phyloP scores from a whole-genome alignment of 2,888 invertebrate species.

The Cepaea hortensis region DNA sequence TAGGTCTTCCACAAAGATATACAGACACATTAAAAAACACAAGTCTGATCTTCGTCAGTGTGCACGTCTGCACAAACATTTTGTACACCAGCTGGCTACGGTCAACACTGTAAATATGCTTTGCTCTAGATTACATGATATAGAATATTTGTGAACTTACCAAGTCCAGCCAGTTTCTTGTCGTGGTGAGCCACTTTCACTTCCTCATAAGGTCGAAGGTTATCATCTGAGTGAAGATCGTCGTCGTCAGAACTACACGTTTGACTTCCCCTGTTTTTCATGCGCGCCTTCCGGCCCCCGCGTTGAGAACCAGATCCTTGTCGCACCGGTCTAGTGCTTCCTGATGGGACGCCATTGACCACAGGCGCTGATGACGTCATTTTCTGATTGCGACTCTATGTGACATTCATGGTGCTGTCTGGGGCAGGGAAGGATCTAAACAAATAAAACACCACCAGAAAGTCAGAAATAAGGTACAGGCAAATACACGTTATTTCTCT shows the following conservation, averaged over 20 bases:
- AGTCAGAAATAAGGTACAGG: neutral
- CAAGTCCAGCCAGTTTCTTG: slow-evolving; percentile 69
- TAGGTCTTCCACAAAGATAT: no score
- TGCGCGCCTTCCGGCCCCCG: slow-evolving; percentile 55
- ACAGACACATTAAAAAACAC: no score
- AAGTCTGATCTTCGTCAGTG: no score
- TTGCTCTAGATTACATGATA: neutral
- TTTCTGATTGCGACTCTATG: slow-evolving; percentile 6
- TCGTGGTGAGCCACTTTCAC: slow-evolving; percentile 72
- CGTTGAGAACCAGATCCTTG: slow-evolving; percentile 48
- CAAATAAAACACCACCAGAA: neutral
- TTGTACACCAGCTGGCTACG: no score
- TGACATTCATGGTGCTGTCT: slow-evolving; percentile 8
- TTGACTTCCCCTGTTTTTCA: slow-evolving; percentile 62
- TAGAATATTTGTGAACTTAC: slow-evolving; percentile 55
- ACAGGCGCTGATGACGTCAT: slow-evolving; percentile 32
- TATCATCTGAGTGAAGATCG: slow-evolving; percentile 71
- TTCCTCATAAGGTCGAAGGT: slow-evolving; percentile 71
- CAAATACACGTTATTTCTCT: no score
- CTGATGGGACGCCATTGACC: slow-evolving; percentile 27
- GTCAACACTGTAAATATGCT: no score
- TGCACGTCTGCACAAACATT: neutral
- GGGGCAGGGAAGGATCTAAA: neutral
- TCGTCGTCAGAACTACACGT: slow-evolving; percentile 68
- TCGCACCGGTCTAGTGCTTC: slow-evolving; percentile 30